Base-by-base conservation (phyloP, 30 jellyfish, hydroid and myxozoan genomes). In the Aurelia aurita region DNA sequence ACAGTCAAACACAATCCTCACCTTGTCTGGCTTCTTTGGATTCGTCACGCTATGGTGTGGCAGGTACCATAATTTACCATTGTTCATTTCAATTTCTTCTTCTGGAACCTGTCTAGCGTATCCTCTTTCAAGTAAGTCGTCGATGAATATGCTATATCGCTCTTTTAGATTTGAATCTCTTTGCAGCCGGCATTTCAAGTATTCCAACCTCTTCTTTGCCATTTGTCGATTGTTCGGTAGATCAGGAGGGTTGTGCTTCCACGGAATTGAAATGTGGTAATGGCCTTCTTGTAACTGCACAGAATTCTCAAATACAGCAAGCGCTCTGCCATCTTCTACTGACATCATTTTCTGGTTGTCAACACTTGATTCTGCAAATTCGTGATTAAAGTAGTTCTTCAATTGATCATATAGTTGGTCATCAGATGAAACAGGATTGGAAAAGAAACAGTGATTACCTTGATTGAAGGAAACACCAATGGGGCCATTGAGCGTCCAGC, bases 31-130 rank as follows among this genome's bases (percentile, higher is more conserved):
- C 27, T 26, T 51, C 78, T 49, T 65, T 0, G 81, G 49, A 21
- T 71, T 46, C 5, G 6, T 4, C 6, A 35, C 6, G 10, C 6
- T 35, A 35, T 35, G 10, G 0, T 2, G 47, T 35, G 47, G 47
- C 47, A 35, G 47, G 47, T 35, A 35, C 47, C 47, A 35, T 35
- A 35, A 35, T 35, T 35, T 35, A 11, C 47, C 47, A 6, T 35
- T 35, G 10, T 35, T 11, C 47, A 35, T 35, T 35, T 35, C 47
- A 46, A 44, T 71, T 46, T 71, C 84, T n/a, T 22, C 46, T 71
- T 71, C 84, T 29, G 84, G 84, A 29, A 45, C 84, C 22, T 71
- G 84, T 71, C 69, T 71, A 6, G 84, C 84, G 23, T 71, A 71
- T 15, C 54, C 46, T 22, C 44, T 45, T 71, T 71, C 84, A 1